phyloP scores from a whole-genome alignment of 2,797 vertebrate species.

The Xyrichtys novacula region DNA sequence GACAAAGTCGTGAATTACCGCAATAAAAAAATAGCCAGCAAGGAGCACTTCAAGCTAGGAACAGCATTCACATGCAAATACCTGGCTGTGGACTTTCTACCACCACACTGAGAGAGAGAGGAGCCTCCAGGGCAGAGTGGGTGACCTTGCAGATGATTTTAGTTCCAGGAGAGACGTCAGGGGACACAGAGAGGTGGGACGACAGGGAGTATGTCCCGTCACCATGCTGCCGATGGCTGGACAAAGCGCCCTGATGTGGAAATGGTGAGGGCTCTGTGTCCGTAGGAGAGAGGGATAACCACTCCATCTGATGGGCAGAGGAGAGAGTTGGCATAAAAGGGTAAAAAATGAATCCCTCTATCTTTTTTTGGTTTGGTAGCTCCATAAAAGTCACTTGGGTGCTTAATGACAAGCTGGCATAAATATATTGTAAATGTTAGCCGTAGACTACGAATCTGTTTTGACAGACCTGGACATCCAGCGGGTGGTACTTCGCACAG shows the following conservation, averaged over 20 bases:
- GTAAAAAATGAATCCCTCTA: neutral
- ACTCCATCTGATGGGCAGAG: constrained; percentile 81
- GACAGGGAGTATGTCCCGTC: constrained; percentile 86
- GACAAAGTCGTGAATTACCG: too few relatives aligned
- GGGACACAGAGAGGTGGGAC: constrained; percentile 78
- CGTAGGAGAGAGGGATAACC: constrained; percentile 76
- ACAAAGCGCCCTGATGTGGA: constrained; percentile 75
- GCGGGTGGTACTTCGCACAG: constrained; percentile 88
- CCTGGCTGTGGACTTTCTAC: constrained; percentile 70
- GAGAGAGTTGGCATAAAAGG: neutral
- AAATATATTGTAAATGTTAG: neutral
- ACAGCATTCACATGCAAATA: constrained; percentile 31
- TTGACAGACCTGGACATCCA: constrained; percentile 83
- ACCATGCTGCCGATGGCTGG: constrained; percentile 85
- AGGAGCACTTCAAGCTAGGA: too few relatives aligned
- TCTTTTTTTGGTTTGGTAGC: neutral
- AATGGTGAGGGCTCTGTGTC: constrained; percentile 66
- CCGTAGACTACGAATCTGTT: too few relatives aligned
- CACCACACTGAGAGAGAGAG: constrained; percentile 67
- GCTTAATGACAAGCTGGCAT: too few relatives aligned
- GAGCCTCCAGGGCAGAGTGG: constrained; percentile 81
- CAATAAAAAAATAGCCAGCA: too few relatives aligned
- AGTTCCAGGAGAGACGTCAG: constrained; percentile 69
- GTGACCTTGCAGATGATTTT: constrained; percentile 86
- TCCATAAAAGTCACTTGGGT: neutral